phyloP scores from a whole-genome alignment of 1,140 invertebrate species.

The Neotoxoptera formosana region DNA sequence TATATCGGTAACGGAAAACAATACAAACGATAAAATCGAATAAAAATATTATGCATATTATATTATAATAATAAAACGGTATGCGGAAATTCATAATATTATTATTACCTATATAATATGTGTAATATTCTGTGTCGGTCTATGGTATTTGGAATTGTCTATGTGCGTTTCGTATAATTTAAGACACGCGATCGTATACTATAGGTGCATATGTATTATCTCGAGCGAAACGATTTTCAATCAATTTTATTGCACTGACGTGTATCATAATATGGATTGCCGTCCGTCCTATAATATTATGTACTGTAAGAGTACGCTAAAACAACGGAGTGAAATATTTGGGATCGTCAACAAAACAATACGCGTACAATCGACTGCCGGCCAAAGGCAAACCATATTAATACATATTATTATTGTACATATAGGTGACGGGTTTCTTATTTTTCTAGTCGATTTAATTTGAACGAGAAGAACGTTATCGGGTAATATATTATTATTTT shows the following conservation, averaged over 20 bases:
- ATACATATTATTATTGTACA: too few species aligned
- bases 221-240: not conserved
- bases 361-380: too few species aligned
- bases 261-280: not conserved
- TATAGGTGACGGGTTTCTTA: too few species aligned
- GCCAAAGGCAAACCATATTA: too few species aligned
- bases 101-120: too few species aligned
- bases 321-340: not conserved
- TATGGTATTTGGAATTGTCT: not conserved
- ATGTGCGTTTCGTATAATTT: not conserved
- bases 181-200: too few species aligned
- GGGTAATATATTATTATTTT: too few species aligned
- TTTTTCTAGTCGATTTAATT: too few species aligned
- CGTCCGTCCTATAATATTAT: too few species aligned
- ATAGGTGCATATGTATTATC: not conserved
- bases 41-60: not conserved
- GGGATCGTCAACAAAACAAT: not conserved
- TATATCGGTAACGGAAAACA: not conserved
- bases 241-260: not conserved
- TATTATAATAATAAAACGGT: not conserved
- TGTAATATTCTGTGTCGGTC: too few species aligned
- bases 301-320: too few species aligned
- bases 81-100: not conserved
- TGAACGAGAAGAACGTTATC: too few species aligned
- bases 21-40: constrained; percentile 5